These are phyloP conservation scores for Setophaga kirtlandii DNA, from an alignment of 2,113 vertebrate genomes.

Conservation along the genomic window DNA sequence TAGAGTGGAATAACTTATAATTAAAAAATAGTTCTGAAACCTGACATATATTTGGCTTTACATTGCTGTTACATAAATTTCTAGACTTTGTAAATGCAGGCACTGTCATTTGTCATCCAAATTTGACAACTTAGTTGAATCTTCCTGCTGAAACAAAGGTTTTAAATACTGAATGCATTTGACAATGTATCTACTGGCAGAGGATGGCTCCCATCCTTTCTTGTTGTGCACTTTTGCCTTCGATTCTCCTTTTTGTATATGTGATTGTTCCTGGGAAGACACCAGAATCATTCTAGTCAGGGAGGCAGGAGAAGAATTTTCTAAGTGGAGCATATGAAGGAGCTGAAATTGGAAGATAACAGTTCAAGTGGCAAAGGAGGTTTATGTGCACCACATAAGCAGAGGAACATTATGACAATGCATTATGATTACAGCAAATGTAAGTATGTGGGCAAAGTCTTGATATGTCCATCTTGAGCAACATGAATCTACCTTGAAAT, in stretches of 20 bases:
- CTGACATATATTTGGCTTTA: slow-evolving; percentile 53
- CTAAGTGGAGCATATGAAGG: neutral
- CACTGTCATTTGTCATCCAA: slow-evolving; percentile 9
- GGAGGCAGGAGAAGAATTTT: neutral
- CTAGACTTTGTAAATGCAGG: neutral
- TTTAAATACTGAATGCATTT: neutral
- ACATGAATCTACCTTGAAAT: neutral
- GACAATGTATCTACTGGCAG: neutral
- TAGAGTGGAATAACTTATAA: slow-evolving; percentile 18
- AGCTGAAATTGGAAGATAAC: neutral
- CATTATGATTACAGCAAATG: neutral
- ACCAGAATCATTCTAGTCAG: neutral
- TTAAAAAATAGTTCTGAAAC: slow-evolving; percentile 49
- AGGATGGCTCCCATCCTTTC: neutral
- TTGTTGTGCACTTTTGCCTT: neutral
- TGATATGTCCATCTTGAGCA: neutral
- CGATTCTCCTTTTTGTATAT: neutral
- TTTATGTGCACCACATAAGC: neutral
- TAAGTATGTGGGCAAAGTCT: neutral
- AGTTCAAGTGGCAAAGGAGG: neutral
- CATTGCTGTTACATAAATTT: slow-evolving; percentile 25
- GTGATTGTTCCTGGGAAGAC: neutral
- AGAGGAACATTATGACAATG: neutral
- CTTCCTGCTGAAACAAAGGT: neutral
- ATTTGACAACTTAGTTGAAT: slow-evolving; percentile 18